Conservation (phyloP, 2,113 vertebrate species). For the Chionodraco myersi region DNA sequence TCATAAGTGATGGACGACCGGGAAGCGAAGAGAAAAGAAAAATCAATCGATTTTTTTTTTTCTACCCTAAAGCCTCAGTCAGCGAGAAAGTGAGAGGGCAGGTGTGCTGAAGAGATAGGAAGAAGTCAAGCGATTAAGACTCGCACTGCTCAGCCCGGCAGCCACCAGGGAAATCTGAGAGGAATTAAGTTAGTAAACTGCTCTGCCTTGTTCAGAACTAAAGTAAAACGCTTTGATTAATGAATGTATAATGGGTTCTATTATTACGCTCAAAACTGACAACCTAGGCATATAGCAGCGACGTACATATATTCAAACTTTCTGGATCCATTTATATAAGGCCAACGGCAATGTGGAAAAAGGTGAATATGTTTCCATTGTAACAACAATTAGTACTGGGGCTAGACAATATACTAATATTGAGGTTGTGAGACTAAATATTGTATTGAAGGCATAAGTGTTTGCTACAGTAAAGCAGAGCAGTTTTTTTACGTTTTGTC, state of each 20-base stretch:
- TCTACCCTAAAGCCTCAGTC: slow-evolving; percentile 60
- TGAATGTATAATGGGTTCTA: slow-evolving; percentile 72
- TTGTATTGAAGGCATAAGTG: too few relatives aligned
- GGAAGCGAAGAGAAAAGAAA: slow-evolving; percentile 7
- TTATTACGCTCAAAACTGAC: slow-evolving; percentile 71
- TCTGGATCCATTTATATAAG: slow-evolving; percentile 6
- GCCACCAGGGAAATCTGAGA: slow-evolving; percentile 82
- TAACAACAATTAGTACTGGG: neutral
- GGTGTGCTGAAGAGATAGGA: slow-evolving; percentile 77
- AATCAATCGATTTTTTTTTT: slow-evolving; percentile 53
- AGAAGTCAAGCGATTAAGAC: slow-evolving; percentile 81
- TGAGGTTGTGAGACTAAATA: too few relatives aligned
- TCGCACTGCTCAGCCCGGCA: slow-evolving; percentile 71
- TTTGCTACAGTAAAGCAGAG: too few relatives aligned
- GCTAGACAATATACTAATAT: too few relatives aligned
- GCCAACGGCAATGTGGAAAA: neutral
- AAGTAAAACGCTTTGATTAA: slow-evolving; percentile 74
- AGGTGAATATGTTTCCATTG: neutral
- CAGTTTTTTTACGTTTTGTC: too few relatives aligned
- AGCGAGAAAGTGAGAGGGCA: slow-evolving; percentile 76
- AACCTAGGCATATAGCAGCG: slow-evolving; percentile 25
- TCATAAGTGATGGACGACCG: slow-evolving; percentile 71
- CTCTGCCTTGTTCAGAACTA: slow-evolving; percentile 70
- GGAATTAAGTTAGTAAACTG: slow-evolving; percentile 82
- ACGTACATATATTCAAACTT: slow-evolving; percentile 18